Conservation (phyloP, 2,888 invertebrate genomes). For the Thelaira solivaga region DNA sequence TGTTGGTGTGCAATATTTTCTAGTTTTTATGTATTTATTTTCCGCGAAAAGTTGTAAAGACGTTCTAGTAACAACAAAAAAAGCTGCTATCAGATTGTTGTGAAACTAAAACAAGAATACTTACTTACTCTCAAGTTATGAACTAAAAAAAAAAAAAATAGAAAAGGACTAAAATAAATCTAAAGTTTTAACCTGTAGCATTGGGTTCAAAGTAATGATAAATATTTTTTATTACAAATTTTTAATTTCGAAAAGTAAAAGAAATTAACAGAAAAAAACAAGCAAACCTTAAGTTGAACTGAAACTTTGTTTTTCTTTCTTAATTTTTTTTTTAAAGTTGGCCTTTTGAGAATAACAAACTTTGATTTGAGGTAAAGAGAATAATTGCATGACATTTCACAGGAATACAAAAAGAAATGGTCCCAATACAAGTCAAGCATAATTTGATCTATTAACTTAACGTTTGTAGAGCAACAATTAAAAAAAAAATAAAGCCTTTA, state of each 20-base stretch:
- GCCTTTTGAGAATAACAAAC: constrained; percentile 26
- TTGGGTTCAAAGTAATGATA: constrained; percentile 16
- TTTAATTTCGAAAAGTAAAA: neutral
- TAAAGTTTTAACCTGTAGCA: constrained; percentile 39
- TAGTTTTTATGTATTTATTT: constrained; percentile 5
- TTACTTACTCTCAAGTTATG: neutral
- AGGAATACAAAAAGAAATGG: too few species aligned
- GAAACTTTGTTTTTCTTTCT: neutral
- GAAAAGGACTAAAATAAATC: neutral
- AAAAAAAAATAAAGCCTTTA: too few species aligned
- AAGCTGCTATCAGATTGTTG: constrained; percentile 34
- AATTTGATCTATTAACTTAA: too few species aligned
- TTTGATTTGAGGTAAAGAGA: constrained; percentile 25
- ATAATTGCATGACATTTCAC: neutral
- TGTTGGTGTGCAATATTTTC: neutral
- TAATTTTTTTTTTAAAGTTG: constrained; percentile 20
- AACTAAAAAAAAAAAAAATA: neutral
- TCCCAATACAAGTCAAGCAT: too few species aligned
- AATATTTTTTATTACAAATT: neutral
- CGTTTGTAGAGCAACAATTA: too few species aligned
- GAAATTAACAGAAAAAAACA: too few species aligned
- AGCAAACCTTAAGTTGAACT: neutral
- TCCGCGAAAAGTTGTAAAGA: constrained; percentile 35
- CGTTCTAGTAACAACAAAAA: constrained; percentile 36
- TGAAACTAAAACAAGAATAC: constrained; percentile 12